Percentiles rank a stretch among this genome's conserved stretches.
Conservation (phyloP, 2,797 vertebrate genomes). For the Ptychadena robeensis region DNA sequence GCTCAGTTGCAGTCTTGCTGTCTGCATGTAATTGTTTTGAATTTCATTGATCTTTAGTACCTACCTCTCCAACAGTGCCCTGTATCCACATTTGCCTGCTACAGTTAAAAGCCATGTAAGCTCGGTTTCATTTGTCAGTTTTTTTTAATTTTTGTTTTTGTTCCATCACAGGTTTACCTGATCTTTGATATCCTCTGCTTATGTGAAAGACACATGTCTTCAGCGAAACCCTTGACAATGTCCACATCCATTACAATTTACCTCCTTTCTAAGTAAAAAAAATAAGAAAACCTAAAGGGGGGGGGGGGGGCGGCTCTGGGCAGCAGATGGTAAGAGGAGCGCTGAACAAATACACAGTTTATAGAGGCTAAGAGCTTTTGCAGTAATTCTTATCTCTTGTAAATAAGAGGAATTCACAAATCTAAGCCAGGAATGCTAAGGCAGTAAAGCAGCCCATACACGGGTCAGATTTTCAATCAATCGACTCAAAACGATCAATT, state of each 20-base stretch:
- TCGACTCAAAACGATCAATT: no score
- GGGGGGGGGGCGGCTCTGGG: constrained; percentile 24
- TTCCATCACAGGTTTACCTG: not conserved
- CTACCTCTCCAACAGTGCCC: not conserved
- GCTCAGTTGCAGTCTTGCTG: no score
- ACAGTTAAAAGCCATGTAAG: no score
- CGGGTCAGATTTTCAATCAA: no score
- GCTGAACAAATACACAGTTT: constrained; percentile 26
- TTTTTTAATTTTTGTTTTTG: not conserved
- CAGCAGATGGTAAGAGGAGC: constrained; percentile 21
- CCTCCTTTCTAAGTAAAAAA: constrained; percentile 21
- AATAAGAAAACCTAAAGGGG: constrained; percentile 27
- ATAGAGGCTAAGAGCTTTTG: constrained; percentile 18
- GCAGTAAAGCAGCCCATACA: no score
- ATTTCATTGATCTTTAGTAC: no score
- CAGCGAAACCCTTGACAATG: not conserved
- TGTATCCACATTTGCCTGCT: not conserved
- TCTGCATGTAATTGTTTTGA: no score
- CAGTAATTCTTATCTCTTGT: constrained; percentile 7
- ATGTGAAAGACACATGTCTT: not conserved
- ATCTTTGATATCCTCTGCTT: not conserved
- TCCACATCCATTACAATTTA: not conserved
- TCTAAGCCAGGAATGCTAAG: not conserved
- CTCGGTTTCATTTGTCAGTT: no score
- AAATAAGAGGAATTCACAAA: constrained; percentile 17